Base-by-base conservation (phyloP, 2,888 invertebrate species). In the Drosophila flavopinicola region DNA sequence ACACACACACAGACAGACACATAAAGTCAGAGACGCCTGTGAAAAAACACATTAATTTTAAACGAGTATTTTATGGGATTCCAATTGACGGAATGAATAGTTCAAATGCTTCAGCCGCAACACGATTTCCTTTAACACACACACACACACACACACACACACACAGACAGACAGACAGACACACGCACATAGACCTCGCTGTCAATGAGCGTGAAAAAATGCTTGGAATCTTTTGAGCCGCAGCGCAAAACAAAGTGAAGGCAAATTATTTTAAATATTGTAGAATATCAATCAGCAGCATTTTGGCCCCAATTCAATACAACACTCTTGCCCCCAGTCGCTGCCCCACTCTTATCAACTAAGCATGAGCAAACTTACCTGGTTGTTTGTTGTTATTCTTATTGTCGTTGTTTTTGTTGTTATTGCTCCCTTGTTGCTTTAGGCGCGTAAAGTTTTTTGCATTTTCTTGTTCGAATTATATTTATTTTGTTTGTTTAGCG, bases 81-180 rank as follows among this genome's bases (percentile, higher is more conserved):
- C 48, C 68, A 76, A 75, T 76, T 76, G 73, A 72, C 38, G 54
- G 69, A 73, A 65, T 61, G 45, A 65, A 77, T 73, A 69, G 75
- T 71, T 71, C 37, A 75, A 70, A 57, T 70, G 70, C 51, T 54
- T 53, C 32, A 49, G 54, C 57, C 56, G 30, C 47, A 57, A 39
- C 6, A 47, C 35, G 30, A 70, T 70, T 69, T 72, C 47, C 73
- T 44, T 42, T 30, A 15, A 30, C 51, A 45, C 15, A 20, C 67
- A 25, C 23, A n/a, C 42, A 10, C 9, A 10, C 47, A n/a, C 27
- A 6, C 38, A 25, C 30, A 9, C 24, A n/a, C 23, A 15, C 38
- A 23, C 32, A 17, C 44, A 25, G 15, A 24, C 41, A 27, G 32
- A 3, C n/a, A 17, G 24, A 5, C 33, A 10, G 13, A 3, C 23